Conservation (phyloP, 2,888 invertebrate genomes). For the Phragmatobia fuliginosa region DNA sequence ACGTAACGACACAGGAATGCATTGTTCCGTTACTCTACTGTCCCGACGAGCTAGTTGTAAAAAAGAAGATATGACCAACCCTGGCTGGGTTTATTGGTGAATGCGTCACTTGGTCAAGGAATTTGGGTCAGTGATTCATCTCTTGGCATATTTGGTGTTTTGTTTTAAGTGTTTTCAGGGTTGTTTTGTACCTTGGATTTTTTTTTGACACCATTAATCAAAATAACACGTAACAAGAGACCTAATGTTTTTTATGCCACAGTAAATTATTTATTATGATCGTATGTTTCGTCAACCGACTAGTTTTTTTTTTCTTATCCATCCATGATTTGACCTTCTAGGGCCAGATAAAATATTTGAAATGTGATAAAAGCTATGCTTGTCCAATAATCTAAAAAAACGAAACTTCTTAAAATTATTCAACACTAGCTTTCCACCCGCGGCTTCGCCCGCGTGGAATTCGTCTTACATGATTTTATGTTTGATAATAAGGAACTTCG, state of each 20-base stretch:
- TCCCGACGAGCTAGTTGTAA: slow-evolving; percentile 67
- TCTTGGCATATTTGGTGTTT: slow-evolving; percentile 32
- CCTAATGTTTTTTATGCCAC: neutral
- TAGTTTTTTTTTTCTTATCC: no score
- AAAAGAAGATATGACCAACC: slow-evolving; percentile 67
- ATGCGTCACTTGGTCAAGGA: slow-evolving; percentile 57
- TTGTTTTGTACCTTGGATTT: neutral
- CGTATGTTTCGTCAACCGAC: neutral
- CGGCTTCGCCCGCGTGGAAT: no score
- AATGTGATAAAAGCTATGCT: no score
- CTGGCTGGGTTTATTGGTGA: slow-evolving; percentile 66
- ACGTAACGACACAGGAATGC: slow-evolving; percentile 81
- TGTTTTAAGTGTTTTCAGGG: neutral
- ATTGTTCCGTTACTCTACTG: slow-evolving; percentile 77
- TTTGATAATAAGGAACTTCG: no score
- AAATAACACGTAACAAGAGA: neutral
- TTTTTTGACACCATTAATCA: neutral
- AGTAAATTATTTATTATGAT: neutral
- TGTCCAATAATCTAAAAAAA: no score
- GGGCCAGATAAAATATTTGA: no score
- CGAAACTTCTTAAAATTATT: no score
- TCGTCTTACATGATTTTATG: no score
- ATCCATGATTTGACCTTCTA: no score
- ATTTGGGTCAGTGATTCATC: slow-evolving; percentile 65
- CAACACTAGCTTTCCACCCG: no score